These are phyloP conservation scores for Metopolophium dirhodum DNA, from an alignment of 1,140 invertebrate genomes.

Conservation along the genomic window DNA sequence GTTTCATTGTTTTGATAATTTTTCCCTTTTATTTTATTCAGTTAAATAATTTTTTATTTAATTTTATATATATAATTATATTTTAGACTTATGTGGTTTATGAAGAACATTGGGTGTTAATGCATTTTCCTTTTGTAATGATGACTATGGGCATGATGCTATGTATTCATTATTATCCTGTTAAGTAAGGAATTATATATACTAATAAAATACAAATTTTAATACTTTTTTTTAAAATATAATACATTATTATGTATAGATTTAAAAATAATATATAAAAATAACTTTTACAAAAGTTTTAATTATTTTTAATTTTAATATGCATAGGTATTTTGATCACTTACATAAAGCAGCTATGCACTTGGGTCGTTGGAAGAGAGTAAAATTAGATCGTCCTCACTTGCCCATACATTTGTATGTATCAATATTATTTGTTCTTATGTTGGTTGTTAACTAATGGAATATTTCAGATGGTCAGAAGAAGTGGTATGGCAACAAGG, in stretches of 20 bases:
- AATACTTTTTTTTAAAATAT: not conserved
- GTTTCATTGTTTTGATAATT: not conserved
- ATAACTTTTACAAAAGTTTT: not conserved
- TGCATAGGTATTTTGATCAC: conserved; percentile 80
- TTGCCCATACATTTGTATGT: conserved; percentile 67
- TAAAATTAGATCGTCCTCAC: conserved; percentile 71
- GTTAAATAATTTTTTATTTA: conserved; percentile 14
- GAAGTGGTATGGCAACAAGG: conserved; percentile 77
- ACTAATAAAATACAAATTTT: conserved; percentile 63
- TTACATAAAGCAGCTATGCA: conserved; percentile 88
- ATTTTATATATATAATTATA: not conserved
- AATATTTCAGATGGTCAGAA: conserved; percentile 72
- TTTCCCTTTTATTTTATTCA: not conserved
- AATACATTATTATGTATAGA: not conserved
- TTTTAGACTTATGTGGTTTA: conserved; percentile 50
- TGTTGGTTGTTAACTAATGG: not conserved
- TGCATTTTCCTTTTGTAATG: conserved; percentile 56
- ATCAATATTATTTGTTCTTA: not conserved
- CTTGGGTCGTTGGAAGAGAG: conserved; percentile 82
- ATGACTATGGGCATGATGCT: conserved; percentile 58
- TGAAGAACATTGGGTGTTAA: conserved; percentile 43
- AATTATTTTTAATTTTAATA: conserved; percentile 66
- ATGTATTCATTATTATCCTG: conserved; percentile 75
- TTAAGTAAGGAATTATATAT: conserved; percentile 83
- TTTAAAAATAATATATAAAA: not conserved